Conservation (phyloP, 1,140 invertebrate species). For the Orussus abietinus region DNA sequence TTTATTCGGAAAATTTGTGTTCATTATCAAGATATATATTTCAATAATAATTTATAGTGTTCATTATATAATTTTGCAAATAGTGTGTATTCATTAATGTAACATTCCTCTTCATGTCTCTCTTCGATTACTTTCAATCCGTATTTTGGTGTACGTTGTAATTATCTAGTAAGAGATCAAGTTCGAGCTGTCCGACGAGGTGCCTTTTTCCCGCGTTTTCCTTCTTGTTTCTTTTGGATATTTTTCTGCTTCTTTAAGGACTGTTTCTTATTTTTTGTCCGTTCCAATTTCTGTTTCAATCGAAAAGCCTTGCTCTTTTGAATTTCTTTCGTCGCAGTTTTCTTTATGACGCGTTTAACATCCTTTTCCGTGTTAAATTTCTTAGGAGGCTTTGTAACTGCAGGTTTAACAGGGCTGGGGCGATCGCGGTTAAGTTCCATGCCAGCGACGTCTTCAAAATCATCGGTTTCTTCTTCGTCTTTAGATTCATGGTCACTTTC, state of each 20-base stretch:
- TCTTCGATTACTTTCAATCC: too few relatives aligned
- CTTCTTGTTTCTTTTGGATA: constrained; percentile 8
- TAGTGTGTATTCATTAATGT: too few relatives aligned
- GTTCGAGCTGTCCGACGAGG: too few relatives aligned
- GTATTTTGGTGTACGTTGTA: too few relatives aligned
- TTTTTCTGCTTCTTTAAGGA: constrained; percentile 12
- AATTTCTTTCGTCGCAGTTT: constrained; percentile 63
- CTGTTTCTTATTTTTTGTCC: constrained; percentile 28
- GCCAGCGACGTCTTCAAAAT: constrained; percentile 51
- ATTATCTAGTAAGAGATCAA: too few relatives aligned
- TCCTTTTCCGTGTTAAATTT: constrained; percentile 60
- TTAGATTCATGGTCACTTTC: constrained; percentile 46
- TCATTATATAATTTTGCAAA: background rate
- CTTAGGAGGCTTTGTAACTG: constrained; percentile 18
- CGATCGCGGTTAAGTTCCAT: constrained; percentile 55
- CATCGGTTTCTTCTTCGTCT: constrained; percentile 34
- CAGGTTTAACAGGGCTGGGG: constrained; percentile 20
- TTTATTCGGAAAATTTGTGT: background rate
- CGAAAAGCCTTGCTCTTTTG: constrained; percentile 72
- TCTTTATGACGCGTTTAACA: constrained; percentile 63
- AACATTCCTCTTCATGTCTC: background rate
- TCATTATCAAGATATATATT: background rate
- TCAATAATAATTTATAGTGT: background rate
- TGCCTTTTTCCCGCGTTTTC: too few relatives aligned
- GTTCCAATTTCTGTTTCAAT: constrained; percentile 65